Evolutionary conservation across 2,888 invertebrate genomes (phyloP).

Genomic region (Thecophora atra): DNA sequence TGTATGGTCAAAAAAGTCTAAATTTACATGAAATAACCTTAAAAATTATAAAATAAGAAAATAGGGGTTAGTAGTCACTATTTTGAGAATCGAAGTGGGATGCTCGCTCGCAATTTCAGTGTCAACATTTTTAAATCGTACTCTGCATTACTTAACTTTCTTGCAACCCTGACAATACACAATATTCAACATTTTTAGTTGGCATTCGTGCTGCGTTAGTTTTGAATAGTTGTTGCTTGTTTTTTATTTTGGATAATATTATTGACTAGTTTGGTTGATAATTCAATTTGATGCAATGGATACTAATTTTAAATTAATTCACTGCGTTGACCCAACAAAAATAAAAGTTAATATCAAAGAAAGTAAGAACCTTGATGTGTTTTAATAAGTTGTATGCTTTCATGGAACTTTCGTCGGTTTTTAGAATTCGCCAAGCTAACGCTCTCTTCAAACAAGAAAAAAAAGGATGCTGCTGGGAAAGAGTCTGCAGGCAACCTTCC

Average conservation of each 20-base stretch:
- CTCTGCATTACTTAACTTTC: too few relatives aligned
- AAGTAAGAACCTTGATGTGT: conserved; percentile 43
- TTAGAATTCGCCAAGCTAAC: conserved; percentile 62
- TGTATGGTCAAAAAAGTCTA: too few relatives aligned
- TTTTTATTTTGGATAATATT: background rate
- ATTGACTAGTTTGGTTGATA: too few relatives aligned
- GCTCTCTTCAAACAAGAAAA: conserved; percentile 58
- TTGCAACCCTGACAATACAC: too few relatives aligned
- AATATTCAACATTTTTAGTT: background rate
- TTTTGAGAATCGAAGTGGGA: too few relatives aligned
- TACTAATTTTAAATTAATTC: conserved; percentile 55
- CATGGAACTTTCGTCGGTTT: background rate
- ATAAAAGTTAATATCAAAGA: conserved; percentile 57
- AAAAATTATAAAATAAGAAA: too few relatives aligned
- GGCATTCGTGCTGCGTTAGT: background rate
- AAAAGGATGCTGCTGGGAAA: conserved; percentile 37
- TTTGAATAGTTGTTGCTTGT: background rate
- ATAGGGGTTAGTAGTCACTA: too few relatives aligned
- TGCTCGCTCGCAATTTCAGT: too few relatives aligned
- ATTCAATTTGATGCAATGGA: conserved; percentile 34
- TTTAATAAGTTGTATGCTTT: conserved; percentile 1
- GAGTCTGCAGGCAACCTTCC: conserved; percentile 11
- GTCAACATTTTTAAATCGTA: too few relatives aligned
- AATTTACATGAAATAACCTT: too few relatives aligned
- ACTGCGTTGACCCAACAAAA: conserved; percentile 59